Base-by-base conservation (phyloP, 2,113 vertebrate genomes). In the Ictalurus punctatus region DNA sequence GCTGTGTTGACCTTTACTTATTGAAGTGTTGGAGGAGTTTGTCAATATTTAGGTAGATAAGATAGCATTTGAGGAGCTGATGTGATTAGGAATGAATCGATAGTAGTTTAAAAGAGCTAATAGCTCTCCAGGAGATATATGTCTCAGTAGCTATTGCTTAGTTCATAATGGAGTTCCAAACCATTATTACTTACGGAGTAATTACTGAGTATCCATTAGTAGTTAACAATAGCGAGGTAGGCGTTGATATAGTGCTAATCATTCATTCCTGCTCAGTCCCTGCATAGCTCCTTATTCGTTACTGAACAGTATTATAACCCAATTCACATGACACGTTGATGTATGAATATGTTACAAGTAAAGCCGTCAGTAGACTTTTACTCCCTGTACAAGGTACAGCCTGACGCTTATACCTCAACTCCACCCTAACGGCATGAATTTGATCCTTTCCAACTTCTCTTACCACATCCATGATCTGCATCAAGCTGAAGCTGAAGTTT, bases 391-490 rank as follows among this genome's bases (percentile, higher is more conserved):
- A 65, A 79, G 14, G 30, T 44, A n/a, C 25, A 30, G 58, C 56
- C 37, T 4, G 27, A n/a, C 1, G 6, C 71, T 59, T 14, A 3
- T 2, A 52, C 3, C 1, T 17, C 6, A 58, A 17, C 37, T 76
- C 9, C 23, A 25, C 76, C 44, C 6, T 40, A 30, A 63, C 56
- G 12, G 27, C 56, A 27, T 8, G 6, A 69, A 14, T 19, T 10
- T 2, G 7, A 25, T 27, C 5, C 14, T n/a, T 34, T 63, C 83
- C 58, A 34, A 21, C 69, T 6, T 58, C 8, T 69, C 96, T 92
- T 92, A 99, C 98, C 97, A 99, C 97, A 80, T 99, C 98, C 96
- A 99, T 98, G 92, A 99, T 99, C 95, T 99, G 98, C 96, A 96
- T 96, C 87, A 99, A 96, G 91, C 93, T 97, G 84, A 99, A 93